Conservation (phyloP, 53 echinoderm and acorn worm species). For the Zoroaster sp. region DNA sequence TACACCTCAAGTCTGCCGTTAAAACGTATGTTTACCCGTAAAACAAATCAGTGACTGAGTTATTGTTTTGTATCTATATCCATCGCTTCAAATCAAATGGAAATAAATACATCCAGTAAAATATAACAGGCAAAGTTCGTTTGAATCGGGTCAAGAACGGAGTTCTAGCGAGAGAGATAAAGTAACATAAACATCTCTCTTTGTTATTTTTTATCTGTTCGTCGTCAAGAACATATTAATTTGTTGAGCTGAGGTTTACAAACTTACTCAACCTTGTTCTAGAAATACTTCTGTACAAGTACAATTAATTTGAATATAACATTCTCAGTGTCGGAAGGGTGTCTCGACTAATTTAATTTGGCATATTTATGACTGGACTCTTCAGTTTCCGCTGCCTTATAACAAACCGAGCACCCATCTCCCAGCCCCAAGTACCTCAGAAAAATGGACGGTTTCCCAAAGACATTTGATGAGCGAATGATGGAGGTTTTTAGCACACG, state of each 20-base stretch:
- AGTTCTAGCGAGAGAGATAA: background rate
- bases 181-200: background rate
- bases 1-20: background rate
- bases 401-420: too few relatives aligned
- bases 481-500: too few relatives aligned
- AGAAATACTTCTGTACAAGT: background rate
- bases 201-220: background rate
- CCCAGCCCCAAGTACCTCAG: too few relatives aligned
- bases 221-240: background rate
- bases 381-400: too few relatives aligned
- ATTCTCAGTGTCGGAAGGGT: too few relatives aligned
- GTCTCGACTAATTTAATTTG: too few relatives aligned
- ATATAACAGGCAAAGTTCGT: background rate
- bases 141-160: conserved; percentile 14
- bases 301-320: too few relatives aligned
- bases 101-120: background rate
- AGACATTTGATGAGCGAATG: too few relatives aligned
- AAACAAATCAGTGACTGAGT: conserved; percentile 10
- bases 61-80: background rate
- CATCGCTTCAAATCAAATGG: background rate
- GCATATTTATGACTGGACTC: too few relatives aligned
- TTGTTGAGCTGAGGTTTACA: background rate
- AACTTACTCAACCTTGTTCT: background rate
- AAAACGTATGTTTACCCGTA: conserved; percentile 31
- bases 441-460: too few relatives aligned